phyloP scores from a whole-genome alignment of 2,888 invertebrate genomes.

The Phyllotreta cruciferae region DNA sequence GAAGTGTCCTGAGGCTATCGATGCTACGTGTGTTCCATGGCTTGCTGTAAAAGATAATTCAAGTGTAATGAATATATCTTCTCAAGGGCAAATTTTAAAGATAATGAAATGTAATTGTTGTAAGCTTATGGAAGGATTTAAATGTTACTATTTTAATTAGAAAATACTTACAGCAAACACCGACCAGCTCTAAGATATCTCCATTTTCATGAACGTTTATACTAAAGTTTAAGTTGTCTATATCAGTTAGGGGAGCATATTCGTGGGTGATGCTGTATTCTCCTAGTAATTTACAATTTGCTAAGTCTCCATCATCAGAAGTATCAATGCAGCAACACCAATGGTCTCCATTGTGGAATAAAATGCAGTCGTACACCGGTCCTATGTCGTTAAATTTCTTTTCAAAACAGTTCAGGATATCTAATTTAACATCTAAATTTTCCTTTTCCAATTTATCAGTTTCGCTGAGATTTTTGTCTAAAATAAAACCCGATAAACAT shows the following conservation, averaged over 20 bases:
- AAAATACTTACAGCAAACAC: conserved; percentile 84
- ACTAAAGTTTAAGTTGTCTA: conserved; percentile 86
- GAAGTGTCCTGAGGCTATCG: conserved; percentile 92
- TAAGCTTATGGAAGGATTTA: background rate
- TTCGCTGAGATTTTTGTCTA: conserved; percentile 48
- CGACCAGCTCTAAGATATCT: conserved; percentile 89
- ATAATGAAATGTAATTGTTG: background rate
- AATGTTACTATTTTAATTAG: background rate
- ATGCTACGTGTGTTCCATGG: conserved; percentile 98
- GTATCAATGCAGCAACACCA: conserved; percentile 92
- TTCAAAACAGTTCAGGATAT: conserved; percentile 80
- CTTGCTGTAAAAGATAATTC: conserved; percentile 67
- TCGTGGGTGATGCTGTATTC: conserved; percentile 83
- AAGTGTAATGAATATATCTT: too few relatives aligned
- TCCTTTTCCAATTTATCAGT: conserved; percentile 86
- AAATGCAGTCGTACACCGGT: conserved; percentile 90
- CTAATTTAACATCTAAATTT: conserved; percentile 86
- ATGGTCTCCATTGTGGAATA: conserved; percentile 89
- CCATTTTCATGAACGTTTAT: conserved; percentile 93
- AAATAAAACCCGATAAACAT: conserved; percentile 11
- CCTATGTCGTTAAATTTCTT: conserved; percentile 89
- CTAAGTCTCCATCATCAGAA: conserved; percentile 80
- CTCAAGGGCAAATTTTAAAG: too few relatives aligned
- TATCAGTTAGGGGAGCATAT: conserved; percentile 75
- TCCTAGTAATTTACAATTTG: conserved; percentile 78